phyloP scores from a whole-genome alignment of 2,797 vertebrate species.

The Podarcis lilfordi region DNA sequence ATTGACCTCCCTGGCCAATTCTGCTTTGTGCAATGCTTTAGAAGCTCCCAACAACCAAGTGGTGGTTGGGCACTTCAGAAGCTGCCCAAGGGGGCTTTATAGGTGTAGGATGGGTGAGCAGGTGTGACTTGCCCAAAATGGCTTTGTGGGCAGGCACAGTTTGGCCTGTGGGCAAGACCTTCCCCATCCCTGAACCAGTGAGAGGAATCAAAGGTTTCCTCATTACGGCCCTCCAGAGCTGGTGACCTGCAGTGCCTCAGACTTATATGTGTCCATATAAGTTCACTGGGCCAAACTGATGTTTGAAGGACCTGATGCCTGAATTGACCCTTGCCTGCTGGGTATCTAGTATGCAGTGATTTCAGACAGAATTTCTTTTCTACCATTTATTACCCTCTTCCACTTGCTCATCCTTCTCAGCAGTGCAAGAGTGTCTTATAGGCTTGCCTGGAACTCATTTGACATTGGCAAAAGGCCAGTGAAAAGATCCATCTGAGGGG shows the following conservation, averaged over 20 bases:
- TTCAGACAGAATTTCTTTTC: neutral
- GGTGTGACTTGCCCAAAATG: no score
- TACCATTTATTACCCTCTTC: neutral
- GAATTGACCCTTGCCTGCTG: conserved; percentile 11
- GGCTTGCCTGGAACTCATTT: conserved; percentile 39
- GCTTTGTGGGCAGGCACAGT: no score
- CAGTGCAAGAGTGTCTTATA: conserved; percentile 27
- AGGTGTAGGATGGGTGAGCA: no score
- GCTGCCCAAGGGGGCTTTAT: no score
- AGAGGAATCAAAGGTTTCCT: neutral
- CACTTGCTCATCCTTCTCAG: conserved; percentile 17
- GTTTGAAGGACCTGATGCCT: neutral
- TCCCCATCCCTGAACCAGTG: neutral
- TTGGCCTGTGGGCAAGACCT: no score
- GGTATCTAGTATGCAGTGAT: neutral
- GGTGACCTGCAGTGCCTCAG: neutral
- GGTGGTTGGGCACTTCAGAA: no score
- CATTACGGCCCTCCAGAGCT: neutral
- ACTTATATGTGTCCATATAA: neutral
- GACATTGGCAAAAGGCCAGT: neutral
- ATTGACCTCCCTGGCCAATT: no score
- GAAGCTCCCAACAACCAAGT: no score
- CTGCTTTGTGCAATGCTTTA: no score
- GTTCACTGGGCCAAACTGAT: no score
- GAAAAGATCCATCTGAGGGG: conserved; percentile 15